Percentiles rank a stretch among this genome's conserved stretches.
These are phyloP conservation scores for Theretra japonica DNA, from an alignment of 2,888 invertebrate genomes.

Conservation along the genomic window DNA sequence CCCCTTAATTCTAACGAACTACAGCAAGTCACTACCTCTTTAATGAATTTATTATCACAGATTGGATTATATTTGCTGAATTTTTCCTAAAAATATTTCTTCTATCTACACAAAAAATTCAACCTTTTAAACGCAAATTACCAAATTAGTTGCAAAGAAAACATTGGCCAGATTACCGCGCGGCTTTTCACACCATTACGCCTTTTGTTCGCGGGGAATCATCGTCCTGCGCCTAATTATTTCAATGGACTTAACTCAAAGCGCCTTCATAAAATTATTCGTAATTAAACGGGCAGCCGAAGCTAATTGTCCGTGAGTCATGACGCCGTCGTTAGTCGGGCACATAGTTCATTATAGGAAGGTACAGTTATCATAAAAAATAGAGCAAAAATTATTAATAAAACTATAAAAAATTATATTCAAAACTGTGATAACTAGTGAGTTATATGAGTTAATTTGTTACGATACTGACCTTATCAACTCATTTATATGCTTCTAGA, in stretches of 20 bases:
- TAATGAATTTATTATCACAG: too few relatives aligned
- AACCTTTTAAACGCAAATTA: constrained; percentile 15
- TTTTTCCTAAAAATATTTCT: background rate
- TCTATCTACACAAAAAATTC: background rate
- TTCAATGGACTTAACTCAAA: constrained; percentile 65
- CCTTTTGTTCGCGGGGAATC: constrained; percentile 74
- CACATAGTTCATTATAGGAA: constrained; percentile 22
- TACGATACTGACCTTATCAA: background rate
- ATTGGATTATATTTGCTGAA: too few relatives aligned
- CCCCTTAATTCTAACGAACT: too few relatives aligned
- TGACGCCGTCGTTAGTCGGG: constrained; percentile 61
- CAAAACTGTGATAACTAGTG: background rate
- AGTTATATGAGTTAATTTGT: background rate
- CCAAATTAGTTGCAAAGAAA: constrained; percentile 39
- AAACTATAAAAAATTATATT: background rate
- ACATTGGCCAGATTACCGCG: constrained; percentile 52
- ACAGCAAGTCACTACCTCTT: too few relatives aligned
- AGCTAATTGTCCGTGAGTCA: constrained; percentile 75
- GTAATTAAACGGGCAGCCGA: constrained; percentile 71
- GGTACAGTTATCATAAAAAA: background rate
- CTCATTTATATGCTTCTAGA: too few relatives aligned
- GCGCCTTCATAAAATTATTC: constrained; percentile 74
- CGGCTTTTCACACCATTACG: constrained; percentile 75
- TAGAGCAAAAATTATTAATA: background rate
- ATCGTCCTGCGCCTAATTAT: constrained; percentile 74